Percentiles rank a stretch among this genome's conserved stretches.
Conservation (phyloP, 1,140 invertebrate genomes). For the Atta texana region DNA sequence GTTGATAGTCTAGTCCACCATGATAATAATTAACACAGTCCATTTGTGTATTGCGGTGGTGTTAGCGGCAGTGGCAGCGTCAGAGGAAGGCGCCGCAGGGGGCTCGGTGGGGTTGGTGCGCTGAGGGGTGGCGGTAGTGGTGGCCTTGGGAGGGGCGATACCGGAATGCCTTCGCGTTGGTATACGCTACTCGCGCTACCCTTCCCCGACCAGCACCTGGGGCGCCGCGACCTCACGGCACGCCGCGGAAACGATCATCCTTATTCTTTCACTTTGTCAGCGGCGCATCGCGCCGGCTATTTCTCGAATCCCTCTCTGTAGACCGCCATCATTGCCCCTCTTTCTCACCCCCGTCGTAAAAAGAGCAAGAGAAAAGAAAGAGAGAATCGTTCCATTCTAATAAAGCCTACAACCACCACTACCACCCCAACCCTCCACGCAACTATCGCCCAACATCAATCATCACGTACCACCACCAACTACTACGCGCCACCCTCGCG, state of each 20-base stretch:
- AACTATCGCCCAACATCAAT: constrained; percentile 80
- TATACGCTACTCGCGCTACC: constrained; percentile 95
- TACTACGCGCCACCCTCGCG: constrained; percentile 82
- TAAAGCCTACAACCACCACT: constrained; percentile 75
- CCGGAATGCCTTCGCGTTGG: constrained; percentile 91
- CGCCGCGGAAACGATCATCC: constrained; percentile 89
- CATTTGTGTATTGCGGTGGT: constrained; percentile 82
- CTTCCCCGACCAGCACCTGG: constrained; percentile 96
- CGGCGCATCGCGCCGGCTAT: constrained; percentile 91
- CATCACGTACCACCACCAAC: constrained; percentile 79
- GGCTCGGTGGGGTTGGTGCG: constrained; percentile 85
- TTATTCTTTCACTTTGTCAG: constrained; percentile 84
- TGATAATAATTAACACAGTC: constrained; percentile 76
- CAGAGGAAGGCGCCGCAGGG: constrained; percentile 84
- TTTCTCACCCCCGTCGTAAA: constrained; percentile 29
- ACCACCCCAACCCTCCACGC: constrained; percentile 76
- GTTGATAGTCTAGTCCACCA: constrained; percentile 35
- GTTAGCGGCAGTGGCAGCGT: constrained; percentile 84
- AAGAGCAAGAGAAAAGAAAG: constrained; percentile 27
- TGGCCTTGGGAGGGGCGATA: constrained; percentile 83
- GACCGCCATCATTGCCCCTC: constrained; percentile 34
- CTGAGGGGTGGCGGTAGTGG: constrained; percentile 84
- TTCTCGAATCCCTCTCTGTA: constrained; percentile 90
- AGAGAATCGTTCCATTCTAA: constrained; percentile 57
- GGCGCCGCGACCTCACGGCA: constrained; percentile 91